These are phyloP conservation scores for Alitta virens DNA, from an alignment of 2,888 invertebrate genomes.

Conservation along the genomic window DNA sequence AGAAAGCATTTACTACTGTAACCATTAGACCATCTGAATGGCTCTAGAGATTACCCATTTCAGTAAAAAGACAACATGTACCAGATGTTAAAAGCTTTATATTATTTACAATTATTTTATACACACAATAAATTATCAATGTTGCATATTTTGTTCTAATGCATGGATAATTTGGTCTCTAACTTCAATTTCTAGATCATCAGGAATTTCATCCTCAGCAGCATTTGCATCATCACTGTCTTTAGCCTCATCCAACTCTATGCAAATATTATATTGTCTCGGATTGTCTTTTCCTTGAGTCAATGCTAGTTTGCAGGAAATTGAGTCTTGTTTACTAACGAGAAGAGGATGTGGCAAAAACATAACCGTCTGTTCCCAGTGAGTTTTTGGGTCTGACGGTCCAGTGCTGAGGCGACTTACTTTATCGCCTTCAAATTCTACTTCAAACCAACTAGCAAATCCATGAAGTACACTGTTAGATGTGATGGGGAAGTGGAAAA, in stretches of 20 bases:
- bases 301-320: slow-evolving; percentile 37
- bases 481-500: slow-evolving; percentile 36
- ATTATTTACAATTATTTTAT: no score
- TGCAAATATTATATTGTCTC: slow-evolving; percentile 27
- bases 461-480: slow-evolving; percentile 45
- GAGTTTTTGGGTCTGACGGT: slow-evolving; percentile 73
- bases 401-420: slow-evolving; percentile 73
- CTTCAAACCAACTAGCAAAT: slow-evolving; percentile 54
- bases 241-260: slow-evolving; percentile 23
- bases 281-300: slow-evolving; percentile 31
- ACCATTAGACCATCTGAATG: no score
- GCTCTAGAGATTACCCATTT: no score
- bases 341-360: slow-evolving; percentile 73
- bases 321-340: slow-evolving; percentile 66
- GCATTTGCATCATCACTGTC: slow-evolving; percentile 16
- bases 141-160: background rate
- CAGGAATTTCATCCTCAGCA: background rate
- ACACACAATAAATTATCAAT: no score
- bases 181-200: slow-evolving; percentile 2
- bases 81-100: no score
- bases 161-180: slow-evolving; percentile 2
- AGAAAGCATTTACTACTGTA: no score
- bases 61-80: no score
- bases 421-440: slow-evolving; percentile 35
- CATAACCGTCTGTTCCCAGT: slow-evolving; percentile 94